Base-by-base conservation (phyloP, 30 jellyfish, hydroid and myxozoan species). In the Euphysa ruthae region DNA sequence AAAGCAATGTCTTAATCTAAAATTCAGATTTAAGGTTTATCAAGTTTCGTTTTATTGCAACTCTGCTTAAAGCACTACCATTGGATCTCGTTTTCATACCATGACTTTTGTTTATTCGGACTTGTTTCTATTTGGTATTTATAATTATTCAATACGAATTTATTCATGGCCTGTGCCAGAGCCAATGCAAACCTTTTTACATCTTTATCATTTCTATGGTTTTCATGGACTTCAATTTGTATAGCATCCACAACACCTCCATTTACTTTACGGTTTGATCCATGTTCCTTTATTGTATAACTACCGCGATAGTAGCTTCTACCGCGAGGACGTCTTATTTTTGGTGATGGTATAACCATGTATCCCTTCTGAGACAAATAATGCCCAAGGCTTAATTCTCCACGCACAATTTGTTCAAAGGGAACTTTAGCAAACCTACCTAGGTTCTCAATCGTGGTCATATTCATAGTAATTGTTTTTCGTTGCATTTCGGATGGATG, bases 241-340 rank as follows among this genome's bases (percentile, higher is more conserved):
- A 61, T 61, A 10, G 75, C 75, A 33, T 61, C 75, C 20, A 61
- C 71, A 18, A 15, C 33, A 26, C 75, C 75, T 13, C 75, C 65
- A 0, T 61, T 61, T 4, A 20, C n/a, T 18, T 56, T 27, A 5
- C 14, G 21, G 35, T 29, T 61, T 13, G 63, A 61, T 13, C 75
- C 66, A 33, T 61, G 65, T 38, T 26, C 65, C 19, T 21, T 21
- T 1, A 61, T 61, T 4, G 30, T 24, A 33, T 61, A 29, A 0
- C 65, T 34, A 5, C 75, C 75, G 26, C 46, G 70, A 56, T 21
- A 56, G 44, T 56, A 56, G 35, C 19, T 22, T 56, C 35, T 21
- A 18, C 44, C 58, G 15, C 70, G 46, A 0, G 70, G 70, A 18
- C 13, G 44, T 6, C 57, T 64, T 19, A 19, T 61, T 19, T 34